These are phyloP conservation scores for Argyrosomus regius DNA, from an alignment of 2,797 vertebrate genomes.

Conservation along the genomic window DNA sequence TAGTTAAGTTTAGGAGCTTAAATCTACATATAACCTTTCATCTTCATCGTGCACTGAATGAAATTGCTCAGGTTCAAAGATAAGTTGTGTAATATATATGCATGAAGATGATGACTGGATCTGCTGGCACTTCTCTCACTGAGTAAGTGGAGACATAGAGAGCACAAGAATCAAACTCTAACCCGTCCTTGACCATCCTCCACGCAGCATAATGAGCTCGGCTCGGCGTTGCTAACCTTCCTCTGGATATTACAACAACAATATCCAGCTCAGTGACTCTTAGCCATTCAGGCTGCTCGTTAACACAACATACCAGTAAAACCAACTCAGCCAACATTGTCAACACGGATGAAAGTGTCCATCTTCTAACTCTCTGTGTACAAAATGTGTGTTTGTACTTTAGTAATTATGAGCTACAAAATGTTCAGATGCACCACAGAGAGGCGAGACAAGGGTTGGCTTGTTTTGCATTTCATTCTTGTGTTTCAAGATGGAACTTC, in stretches of 20 bases:
- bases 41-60: not conserved
- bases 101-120: not conserved
- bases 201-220: constrained; percentile 22
- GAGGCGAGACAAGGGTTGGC: not conserved
- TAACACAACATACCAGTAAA: constrained; percentile 42
- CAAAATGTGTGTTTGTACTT: not conserved
- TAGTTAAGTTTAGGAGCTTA: not conserved
- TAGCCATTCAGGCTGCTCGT: constrained; percentile 39
- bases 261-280: constrained; percentile 50
- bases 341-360: not conserved
- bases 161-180: not conserved
- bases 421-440: not conserved
- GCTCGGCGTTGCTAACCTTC: constrained; percentile 29
- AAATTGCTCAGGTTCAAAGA: not conserved
- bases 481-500: not conserved
- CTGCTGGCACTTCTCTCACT: not conserved
- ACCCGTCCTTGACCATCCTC: constrained; percentile 1
- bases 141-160: not conserved
- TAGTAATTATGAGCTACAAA: not conserved
- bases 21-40: not conserved
- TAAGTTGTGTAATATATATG: not conserved
- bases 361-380: not conserved
- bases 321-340: constrained; percentile 34
- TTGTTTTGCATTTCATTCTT: not conserved
- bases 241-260: constrained; percentile 58